A percentile compares a stretch with the other conserved stretches of the same genome.
Evolutionary conservation across 2,888 invertebrate genomes (phyloP).

Genomic region (Augochlorella aurata): DNA sequence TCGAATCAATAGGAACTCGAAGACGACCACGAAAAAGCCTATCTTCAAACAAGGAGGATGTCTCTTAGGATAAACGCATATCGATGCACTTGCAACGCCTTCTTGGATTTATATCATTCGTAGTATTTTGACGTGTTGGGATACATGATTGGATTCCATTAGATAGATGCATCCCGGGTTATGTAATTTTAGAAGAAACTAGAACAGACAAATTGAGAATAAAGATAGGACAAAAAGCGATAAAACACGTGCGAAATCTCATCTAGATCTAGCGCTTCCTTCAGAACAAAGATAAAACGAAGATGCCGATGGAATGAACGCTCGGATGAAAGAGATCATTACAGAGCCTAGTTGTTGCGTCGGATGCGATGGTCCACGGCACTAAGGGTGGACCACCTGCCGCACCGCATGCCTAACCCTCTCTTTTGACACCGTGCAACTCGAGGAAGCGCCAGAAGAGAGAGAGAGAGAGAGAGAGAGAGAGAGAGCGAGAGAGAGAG

Average conservation of each 20-base stretch:
- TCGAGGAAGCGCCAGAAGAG: neutral
- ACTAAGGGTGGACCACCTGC: conserved; percentile 5
- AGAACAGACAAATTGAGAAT: no score
- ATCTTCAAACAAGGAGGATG: no score
- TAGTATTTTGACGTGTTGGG: no score
- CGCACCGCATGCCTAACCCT: neutral
- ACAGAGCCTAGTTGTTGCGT: neutral
- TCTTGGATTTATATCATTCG: no score
- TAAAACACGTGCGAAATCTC: neutral
- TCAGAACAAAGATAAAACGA: neutral
- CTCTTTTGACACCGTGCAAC: conserved; percentile 3
- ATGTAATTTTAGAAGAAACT: no score
- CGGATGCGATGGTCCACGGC: neutral
- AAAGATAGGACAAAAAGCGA: no score
- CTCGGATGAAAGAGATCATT: neutral
- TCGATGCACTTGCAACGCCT: no score
- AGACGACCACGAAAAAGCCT: no score
- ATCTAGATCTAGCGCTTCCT: neutral
- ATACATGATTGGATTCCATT: no score
- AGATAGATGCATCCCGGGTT: no score
- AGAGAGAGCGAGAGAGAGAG: neutral
- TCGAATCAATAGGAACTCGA: no score
- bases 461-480: neutral
- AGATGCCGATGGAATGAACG: neutral
- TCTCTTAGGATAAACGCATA: no score